These are phyloP conservation scores for Tragelaphus strepsiceros DNA, from an alignment of 2,113 vertebrate genomes.

Conservation along the genomic window DNA sequence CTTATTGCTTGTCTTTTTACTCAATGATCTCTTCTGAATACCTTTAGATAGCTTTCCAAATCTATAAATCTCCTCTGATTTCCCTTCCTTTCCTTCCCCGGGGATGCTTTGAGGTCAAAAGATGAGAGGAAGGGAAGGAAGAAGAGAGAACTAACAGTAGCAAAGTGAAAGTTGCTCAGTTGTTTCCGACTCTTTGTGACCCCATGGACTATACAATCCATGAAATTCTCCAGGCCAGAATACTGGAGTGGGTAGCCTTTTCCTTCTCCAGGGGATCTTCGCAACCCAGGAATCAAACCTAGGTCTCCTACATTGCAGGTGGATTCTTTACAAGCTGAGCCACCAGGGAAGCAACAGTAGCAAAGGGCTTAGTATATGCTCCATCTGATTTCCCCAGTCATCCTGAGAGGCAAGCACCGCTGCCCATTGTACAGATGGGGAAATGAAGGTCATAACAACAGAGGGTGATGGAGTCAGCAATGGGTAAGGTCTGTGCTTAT, in stretches of 20 bases:
- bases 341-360: not conserved
- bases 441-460: not conserved
- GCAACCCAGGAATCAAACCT: not conserved
- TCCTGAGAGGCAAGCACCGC: not conserved
- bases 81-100: not conserved
- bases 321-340: not conserved
- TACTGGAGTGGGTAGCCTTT: not conserved
- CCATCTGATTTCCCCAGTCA: not conserved
- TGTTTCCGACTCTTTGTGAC: not conserved
- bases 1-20: not conserved
- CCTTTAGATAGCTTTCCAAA: not conserved
- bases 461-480: not conserved
- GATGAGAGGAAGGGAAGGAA: not conserved
- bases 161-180: not conserved
- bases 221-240: not conserved
- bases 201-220: not conserved
- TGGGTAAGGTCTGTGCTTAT: not conserved
- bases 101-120: not conserved
- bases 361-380: not conserved
- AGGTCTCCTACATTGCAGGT: not conserved
- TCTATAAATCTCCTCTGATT: not conserved
- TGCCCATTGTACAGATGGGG: not conserved
- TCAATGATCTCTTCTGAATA: not conserved
- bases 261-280: not conserved
- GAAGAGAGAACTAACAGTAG: too few relatives aligned